Evolutionary conservation across 2,888 invertebrate genomes (phyloP).

Genomic region (Calephelis perditalis): DNA sequence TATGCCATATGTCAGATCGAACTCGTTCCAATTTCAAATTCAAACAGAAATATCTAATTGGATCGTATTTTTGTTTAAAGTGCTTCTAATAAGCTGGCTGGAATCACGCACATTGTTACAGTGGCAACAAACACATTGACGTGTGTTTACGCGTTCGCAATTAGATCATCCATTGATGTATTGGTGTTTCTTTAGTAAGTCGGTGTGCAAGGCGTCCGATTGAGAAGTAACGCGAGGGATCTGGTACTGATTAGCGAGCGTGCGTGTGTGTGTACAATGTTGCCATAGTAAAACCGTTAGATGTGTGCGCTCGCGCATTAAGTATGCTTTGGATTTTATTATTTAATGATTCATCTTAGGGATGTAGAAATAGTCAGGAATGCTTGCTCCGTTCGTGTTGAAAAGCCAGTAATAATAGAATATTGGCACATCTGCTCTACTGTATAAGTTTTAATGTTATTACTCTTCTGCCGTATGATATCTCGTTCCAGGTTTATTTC

Average conservation of each 20-base stretch:
- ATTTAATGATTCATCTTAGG: slow-evolving; percentile 78
- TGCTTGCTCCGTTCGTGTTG: slow-evolving; percentile 67
- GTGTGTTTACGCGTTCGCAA: slow-evolving; percentile 71
- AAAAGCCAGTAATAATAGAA: slow-evolving; percentile 77
- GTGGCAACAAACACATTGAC: slow-evolving; percentile 59
- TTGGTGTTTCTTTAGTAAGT: slow-evolving; percentile 42
- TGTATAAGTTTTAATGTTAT: slow-evolving; percentile 74
- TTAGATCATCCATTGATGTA: slow-evolving; percentile 71
- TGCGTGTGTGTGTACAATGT: slow-evolving; percentile 62
- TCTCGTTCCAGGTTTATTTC: slow-evolving; percentile 64
- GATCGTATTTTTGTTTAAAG: slow-evolving; percentile 74
- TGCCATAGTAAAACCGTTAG: slow-evolving; percentile 58
- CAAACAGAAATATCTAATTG: slow-evolving; percentile 68
- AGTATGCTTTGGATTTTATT: slow-evolving; percentile 77
- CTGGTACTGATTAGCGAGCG: slow-evolving; percentile 69
- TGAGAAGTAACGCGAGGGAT: slow-evolving; percentile 63
- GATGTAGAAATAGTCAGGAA: slow-evolving; percentile 76
- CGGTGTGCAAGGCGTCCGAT: slow-evolving; percentile 51
- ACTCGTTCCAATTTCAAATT: slow-evolving; percentile 69
- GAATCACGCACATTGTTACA: slow-evolving; percentile 69
- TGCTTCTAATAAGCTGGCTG: slow-evolving; percentile 66
- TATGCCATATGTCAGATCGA: slow-evolving; percentile 71
- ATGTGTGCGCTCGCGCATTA: slow-evolving; percentile 71
- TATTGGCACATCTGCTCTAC: slow-evolving; percentile 74
- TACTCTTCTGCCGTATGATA: slow-evolving; percentile 63